Evolutionary conservation across 2,888 invertebrate genomes (phyloP), one percentile per base, ranked within the genome.

Genomic region (Meloe dianella): DNA sequence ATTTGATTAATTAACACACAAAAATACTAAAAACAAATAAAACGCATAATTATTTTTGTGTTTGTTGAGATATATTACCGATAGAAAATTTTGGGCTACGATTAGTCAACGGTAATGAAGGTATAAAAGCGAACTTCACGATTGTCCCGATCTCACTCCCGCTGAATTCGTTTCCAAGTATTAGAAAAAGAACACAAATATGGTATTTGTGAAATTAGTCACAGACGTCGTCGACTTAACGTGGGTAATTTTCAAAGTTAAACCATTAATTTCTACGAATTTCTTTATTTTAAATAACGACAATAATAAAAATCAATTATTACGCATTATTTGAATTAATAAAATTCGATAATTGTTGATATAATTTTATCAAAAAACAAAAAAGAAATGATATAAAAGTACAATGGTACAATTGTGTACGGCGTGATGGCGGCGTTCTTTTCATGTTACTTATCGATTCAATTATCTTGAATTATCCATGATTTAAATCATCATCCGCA

Each of bases 401-500:
- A n/a, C n/a, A n/a, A n/a, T n/a, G n/a, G n/a, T n/a, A n/a, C n/a
- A 27, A 54, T 4, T 5, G 27, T 54, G 24, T 4, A 1, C 14
- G 54, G 27, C 54, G 10, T 6, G 24, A 54, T 54, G 54, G 54
- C 54, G 54, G 12, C 6, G 14, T 41, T 8, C 7, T 41, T n/a
- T 8, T 27, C n/a, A 27, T 27, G 20, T 7, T 1, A 14, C n/a
- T 14, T 14, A 10, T 1, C 10, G 5, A 51, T 51, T 61, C 17
- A 41, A 51, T 30, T 54, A 62, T 58, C 35, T 51, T 8, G 12
- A 62, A 60, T 60, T 59, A 66, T 63, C 38, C 9, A n/a, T 12
- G 22, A 24, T 38, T 57, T n/a, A 22, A 12, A 41, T 8, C 3
- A 27, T 41, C 66, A 66, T 66, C 66, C n/a, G 22, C 24, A 10